Percentiles rank a stretch among this genome's conserved stretches.
Conservation (phyloP, 2,113 vertebrate species). For the Falcunculus frontatus region DNA sequence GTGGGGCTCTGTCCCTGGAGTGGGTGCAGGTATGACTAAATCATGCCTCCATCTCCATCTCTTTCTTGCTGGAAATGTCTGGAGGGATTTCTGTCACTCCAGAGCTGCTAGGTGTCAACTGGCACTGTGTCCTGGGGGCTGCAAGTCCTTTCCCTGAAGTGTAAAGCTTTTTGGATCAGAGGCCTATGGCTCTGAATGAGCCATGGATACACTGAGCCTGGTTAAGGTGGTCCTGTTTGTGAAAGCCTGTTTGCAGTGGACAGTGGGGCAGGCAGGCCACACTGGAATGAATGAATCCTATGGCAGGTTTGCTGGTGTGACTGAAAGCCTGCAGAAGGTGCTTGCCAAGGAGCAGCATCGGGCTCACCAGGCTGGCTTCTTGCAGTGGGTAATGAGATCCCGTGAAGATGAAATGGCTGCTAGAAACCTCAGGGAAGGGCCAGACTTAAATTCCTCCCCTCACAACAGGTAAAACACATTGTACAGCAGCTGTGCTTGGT, state of each 20-base stretch:
- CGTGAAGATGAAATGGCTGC: background rate
- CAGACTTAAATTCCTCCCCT: background rate
- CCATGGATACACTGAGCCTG: background rate
- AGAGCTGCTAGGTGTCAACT: background rate
- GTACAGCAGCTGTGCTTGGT: background rate
- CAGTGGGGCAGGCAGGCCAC: background rate
- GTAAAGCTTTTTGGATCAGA: background rate
- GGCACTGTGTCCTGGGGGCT: rapidly evolving
- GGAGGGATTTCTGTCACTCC: background rate
- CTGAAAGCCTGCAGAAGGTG: background rate
- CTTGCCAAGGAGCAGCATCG: background rate
- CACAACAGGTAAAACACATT: background rate
- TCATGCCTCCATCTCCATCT: background rate
- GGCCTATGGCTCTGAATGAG: background rate
- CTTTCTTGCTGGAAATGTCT: background rate
- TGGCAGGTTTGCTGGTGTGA: background rate
- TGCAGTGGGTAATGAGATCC: background rate
- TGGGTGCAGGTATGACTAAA: rapidly evolving
- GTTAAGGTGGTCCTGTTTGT: background rate
- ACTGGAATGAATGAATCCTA: background rate
- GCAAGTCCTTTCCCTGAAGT: background rate
- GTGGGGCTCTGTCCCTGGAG: background rate
- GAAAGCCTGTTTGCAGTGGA: background rate
- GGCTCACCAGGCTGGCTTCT: background rate
- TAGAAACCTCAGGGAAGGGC: background rate